phyloP scores from a whole-genome alignment of 2,888 invertebrate genomes.

The Drosophila diplacantha region DNA sequence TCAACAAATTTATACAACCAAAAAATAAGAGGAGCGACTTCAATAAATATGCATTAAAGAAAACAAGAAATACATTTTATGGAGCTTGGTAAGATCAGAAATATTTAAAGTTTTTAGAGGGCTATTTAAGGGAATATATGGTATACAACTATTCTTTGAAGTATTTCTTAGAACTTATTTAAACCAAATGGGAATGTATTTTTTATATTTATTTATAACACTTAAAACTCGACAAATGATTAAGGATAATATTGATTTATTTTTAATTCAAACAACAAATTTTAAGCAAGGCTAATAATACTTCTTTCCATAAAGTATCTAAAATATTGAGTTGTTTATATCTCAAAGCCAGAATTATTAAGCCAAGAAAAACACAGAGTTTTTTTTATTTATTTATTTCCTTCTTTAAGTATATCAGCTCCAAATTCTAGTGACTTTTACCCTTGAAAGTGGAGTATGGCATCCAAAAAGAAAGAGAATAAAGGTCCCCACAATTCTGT shows the following conservation, averaged over 20 bases:
- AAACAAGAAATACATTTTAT: background rate
- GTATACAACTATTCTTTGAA: no score
- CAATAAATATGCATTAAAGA: constrained; percentile 34
- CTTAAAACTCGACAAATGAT: no score
- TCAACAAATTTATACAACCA: constrained; percentile 9
- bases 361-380: background rate
- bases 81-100: background rate
- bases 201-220: no score
- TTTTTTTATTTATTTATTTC: background rate
- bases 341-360: background rate
- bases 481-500: background rate
- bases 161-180: no score
- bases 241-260: background rate
- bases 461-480: background rate
- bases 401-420: no score
- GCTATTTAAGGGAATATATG: background rate
- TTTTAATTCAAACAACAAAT: background rate
- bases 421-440: no score
- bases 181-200: no score
- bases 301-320: background rate
- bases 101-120: background rate
- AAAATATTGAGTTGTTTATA: background rate
- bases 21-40: background rate
- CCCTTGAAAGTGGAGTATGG: no score
- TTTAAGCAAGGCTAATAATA: background rate